Percentiles rank a stretch among this genome's conserved stretches.
Conservation (phyloP, 2,888 invertebrate species). For the Alitta virens region DNA sequence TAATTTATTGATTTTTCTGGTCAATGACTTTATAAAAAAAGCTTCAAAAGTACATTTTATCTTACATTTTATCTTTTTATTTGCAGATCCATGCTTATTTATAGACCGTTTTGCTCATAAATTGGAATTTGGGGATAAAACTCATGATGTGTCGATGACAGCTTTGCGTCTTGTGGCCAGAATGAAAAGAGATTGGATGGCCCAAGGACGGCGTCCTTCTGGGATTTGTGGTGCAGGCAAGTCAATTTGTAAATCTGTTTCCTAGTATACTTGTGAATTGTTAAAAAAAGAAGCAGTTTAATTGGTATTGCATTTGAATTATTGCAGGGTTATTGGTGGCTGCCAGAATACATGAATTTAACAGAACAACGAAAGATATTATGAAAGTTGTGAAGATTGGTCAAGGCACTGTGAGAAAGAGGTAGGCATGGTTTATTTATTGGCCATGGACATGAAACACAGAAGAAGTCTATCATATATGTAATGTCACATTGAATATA, state of each 20-base stretch:
- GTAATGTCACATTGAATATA: too few relatives aligned
- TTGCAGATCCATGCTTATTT: constrained; percentile 78
- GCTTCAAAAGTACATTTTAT: too few relatives aligned
- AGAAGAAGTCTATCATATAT: too few relatives aligned
- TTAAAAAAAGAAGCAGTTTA: neutral
- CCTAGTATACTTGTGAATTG: too few relatives aligned
- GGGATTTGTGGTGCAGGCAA: constrained; percentile 96
- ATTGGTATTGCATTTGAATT: neutral
- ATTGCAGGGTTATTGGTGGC: constrained; percentile 86
- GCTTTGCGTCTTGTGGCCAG: constrained; percentile 89
- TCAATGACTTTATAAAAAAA: too few relatives aligned
- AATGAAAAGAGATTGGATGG: constrained; percentile 98
- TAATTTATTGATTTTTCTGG: too few relatives aligned
- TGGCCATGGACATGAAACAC: too few relatives aligned
- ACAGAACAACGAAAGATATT: constrained; percentile 80
- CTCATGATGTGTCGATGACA: constrained; percentile 92
- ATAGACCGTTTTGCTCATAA: constrained; percentile 92
- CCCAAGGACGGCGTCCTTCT: constrained; percentile 91
- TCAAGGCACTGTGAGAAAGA: constrained; percentile 86
- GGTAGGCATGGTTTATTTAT: too few relatives aligned
- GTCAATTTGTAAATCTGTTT: too few relatives aligned
- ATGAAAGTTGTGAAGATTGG: constrained; percentile 94
- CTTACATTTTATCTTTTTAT: too few relatives aligned
- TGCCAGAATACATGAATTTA: constrained; percentile 87
- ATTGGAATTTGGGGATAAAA: constrained; percentile 86